Percentiles rank a stretch among this genome's conserved stretches.
Conservation (phyloP, 2,888 invertebrate species). For the Phragmatobia fuliginosa region DNA sequence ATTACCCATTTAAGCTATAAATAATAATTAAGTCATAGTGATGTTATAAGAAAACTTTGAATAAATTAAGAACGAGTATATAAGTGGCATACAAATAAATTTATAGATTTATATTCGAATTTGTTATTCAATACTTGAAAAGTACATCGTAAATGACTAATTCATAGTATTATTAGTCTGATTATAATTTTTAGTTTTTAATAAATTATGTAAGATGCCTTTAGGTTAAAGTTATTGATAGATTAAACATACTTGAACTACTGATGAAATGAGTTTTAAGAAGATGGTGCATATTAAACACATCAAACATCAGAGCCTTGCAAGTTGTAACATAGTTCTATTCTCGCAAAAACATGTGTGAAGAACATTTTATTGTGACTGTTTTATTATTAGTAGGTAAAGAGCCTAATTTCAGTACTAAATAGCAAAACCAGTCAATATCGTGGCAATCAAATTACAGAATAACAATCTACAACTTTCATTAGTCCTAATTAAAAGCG, state of each 20-base stretch:
- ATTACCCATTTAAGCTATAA: conserved; percentile 18
- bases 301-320: neutral
- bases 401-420: neutral
- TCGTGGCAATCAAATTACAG: neutral
- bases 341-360: neutral
- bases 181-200: conserved; percentile 35
- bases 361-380: neutral
- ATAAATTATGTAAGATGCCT: conserved; percentile 8
- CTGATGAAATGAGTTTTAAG: neutral
- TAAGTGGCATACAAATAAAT: conserved; percentile 27
- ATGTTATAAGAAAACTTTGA: conserved; percentile 18
- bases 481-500: neutral
- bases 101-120: conserved; percentile 37
- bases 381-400: neutral
- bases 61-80: conserved; percentile 25
- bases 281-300: neutral
- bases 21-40: conserved; percentile 35
- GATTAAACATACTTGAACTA: conserved; percentile 1
- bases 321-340: neutral
- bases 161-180: conserved; percentile 34
- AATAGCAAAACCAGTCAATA: neutral
- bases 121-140: conserved; percentile 31
- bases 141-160: conserved; percentile 30
- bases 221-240: neutral
- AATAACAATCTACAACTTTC: neutral